Evolutionary conservation across 2,888 invertebrate genomes (phyloP), one percentile per base, ranked within the genome.

Genomic region (Steromphala cineraria): DNA sequence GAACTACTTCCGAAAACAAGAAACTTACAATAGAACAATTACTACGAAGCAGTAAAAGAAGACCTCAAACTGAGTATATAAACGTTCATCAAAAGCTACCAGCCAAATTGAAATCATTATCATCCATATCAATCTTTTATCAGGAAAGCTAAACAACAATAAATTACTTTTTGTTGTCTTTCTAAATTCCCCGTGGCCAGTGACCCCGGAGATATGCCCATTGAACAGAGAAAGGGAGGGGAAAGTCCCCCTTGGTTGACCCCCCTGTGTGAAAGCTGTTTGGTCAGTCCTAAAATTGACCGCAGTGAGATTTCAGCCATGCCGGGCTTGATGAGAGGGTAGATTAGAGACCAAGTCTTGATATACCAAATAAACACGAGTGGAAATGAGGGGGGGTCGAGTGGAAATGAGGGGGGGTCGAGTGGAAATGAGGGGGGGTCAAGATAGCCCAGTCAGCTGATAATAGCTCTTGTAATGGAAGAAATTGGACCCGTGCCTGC

Each of bases 151-250:
- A 62, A 28, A 28, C 17, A 62, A 28, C 62, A 62, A 28, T 62
- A 62, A 62, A 62, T 62, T 62, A 62, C 62, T 62, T 62, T 62
- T 62, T 62, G 62, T 62, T 62, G 62, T 62, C 62, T 62, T 62
- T 62, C 13, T 62, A 28, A 24, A 5, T 62, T 21, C 62, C 46
- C 62, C 13, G 24, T 62, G 62, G 24, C n/a, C 62, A 62, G 28
- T 62, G 62, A 62, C 62, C 56, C 62, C 15, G 24, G 15, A 28
- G 62, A 15, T 28, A 62, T 62, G 62, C 62, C 24, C 17, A 28
- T 28, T 24, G 62, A 46, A 24, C 62, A 24, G 28, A 62, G 24
- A 24, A 24, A 62, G 24, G 13, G 28, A 24, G 28, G 28, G 28
- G 62, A 62, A 28, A 24, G 28, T 28, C 28, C 24, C 24, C 62